Evolutionary conservation across 2,113 vertebrate species (phyloP), one percentile per base, ranked within the genome.

Genomic region (Crotalus tigris): DNA sequence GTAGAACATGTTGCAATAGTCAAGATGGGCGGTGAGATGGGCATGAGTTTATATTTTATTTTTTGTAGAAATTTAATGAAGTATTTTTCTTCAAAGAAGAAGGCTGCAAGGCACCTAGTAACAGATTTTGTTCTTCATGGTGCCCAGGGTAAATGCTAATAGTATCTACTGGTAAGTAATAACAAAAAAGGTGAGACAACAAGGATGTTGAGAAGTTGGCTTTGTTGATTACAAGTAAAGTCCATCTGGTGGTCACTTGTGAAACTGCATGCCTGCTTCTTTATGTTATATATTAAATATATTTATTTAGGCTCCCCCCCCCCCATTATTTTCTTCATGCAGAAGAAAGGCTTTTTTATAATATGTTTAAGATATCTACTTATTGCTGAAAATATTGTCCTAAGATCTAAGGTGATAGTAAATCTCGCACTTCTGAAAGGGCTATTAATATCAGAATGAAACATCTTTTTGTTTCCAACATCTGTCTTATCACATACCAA

Each of bases 51-150:
- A 61, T 61, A 61, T 61, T 26, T 61, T 61, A 61, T 26, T 61
- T 61, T 61, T 61, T 24, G 23, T 9, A 24, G 58, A 59, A 59
- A 59, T 59, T 24, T 24, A 59, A 59, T 59, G 23, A 61, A 61
- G 23, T 61, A 61, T 26, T 26, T 61, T 61, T 61, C 24, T 61
- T 61, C 9, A 61, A 26, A 61, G 58, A 59, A 59, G 58, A 61
- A 10, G 24, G 54, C 90, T 69, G 90, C 53, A 64, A n/a, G 91
- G 17, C 85, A 94, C 87, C 93, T 90, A 9, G 6, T 92, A 95
- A 81, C 33, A 46, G 75, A 89, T 89, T 89, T 26, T 81, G 64
- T 54, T 75, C 87, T 64, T 15, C 17, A 49, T 85, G 26, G 24
- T 81, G 53, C 29, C 61, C 61, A n/a, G 29, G 12, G 69, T 10